Base-by-base conservation (phyloP, 2,797 vertebrate species). In the Lagorchestes hirsutus region DNA sequence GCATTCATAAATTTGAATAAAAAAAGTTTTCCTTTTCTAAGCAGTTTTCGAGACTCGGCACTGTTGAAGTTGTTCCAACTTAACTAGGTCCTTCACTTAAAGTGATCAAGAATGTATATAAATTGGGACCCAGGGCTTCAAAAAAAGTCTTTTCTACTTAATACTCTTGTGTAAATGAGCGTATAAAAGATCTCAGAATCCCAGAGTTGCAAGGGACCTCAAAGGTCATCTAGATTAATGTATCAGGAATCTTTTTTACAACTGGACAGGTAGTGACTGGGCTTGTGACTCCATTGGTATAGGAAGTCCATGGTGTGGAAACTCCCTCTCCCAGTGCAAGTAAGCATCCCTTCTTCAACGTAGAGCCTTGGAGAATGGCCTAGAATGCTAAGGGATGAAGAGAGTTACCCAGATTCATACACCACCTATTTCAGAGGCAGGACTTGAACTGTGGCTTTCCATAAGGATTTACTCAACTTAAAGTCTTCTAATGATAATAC, bases 21-120 rank as follows among this genome's bases (percentile, higher is more conserved):
- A 14, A 95, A 91, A 95, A 90, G 58, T 13, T 82, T 93, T 55
- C 58, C 96, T 62, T 55, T 90, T 56, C 58, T 34, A 28, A 31
- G 56, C 74, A 31, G 59, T 18, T 50, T 34, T 55, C 55, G 57
- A 92, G 58, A 22, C 54, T 93, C 10, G 46, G 24, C 0, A 54
- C n/a, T 92, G 24, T 90, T 46, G 40, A 87, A 40, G 95, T 92
- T 0, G 54, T n/a, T 12, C 6, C 0, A 46, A 0, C 52, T 92
- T 93, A 93, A 55, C 74, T 93, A 52, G 93, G 40, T 27, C 56
- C 9, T 27, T 9, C 74, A 87, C 31, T 46, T 87, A 87, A 24
- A 91, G 0, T 57, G 55, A 56, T 50, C 12, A 2, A 90, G 16
- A 67, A 6, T 54, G 28, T 90, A 1, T 24, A 5, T 95, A 92